phyloP scores from a whole-genome alignment of 2,113 vertebrate genomes.

The Octodon degus region DNA sequence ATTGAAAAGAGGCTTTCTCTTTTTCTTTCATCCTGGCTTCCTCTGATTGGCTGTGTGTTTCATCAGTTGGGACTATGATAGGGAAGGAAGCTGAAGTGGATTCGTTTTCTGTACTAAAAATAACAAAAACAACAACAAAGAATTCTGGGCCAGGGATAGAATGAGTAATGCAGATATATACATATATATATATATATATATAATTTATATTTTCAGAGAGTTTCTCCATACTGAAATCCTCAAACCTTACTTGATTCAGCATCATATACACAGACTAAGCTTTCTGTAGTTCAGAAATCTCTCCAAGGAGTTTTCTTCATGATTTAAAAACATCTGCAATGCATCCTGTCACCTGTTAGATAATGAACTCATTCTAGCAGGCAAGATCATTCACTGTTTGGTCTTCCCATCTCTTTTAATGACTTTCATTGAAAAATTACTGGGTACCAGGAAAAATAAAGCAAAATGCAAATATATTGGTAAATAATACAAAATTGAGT shows the following conservation, averaged over 20 bases:
- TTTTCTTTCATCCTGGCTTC: not conserved
- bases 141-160: not conserved
- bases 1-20: constrained; percentile 72
- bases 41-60: constrained; percentile 36
- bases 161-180: not conserved
- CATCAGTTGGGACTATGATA: not conserved
- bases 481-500: not conserved
- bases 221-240: not conserved
- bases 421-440: constrained; percentile 1
- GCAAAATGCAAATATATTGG: not conserved
- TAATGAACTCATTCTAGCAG: not conserved
- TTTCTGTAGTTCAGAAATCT: not conserved
- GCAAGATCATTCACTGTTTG: not conserved
- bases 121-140: not conserved
- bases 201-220: not conserved
- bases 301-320: not conserved
- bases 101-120: constrained; percentile 52
- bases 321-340: not conserved
- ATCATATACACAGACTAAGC: not conserved
- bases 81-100: not conserved
- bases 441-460: not conserved
- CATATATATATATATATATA: too few species aligned
- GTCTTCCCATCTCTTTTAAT: not conserved
- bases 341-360: not conserved
- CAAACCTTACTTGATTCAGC: not conserved